Percentiles rank a stretch among this genome's conserved stretches.
Evolutionary conservation across 1,140 invertebrate species (phyloP).

Genomic region (Bilobella aurantiaca): DNA sequence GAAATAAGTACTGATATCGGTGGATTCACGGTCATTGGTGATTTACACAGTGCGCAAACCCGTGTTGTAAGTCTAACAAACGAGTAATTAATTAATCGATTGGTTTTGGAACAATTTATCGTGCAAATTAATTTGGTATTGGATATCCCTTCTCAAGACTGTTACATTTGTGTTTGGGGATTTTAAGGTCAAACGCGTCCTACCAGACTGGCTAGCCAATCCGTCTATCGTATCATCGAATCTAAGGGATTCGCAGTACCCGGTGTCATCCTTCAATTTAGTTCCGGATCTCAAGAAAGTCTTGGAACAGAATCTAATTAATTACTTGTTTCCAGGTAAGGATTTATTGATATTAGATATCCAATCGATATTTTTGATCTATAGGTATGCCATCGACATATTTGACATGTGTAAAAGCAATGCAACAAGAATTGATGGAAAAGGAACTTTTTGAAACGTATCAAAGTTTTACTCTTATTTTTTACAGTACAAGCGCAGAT

Average conservation of each 20-base stretch:
- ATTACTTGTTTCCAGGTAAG: slow-evolving; percentile 59
- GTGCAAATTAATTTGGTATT: slow-evolving; percentile 39
- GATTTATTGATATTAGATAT: background rate
- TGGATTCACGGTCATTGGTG: slow-evolving; percentile 30
- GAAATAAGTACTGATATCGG: slow-evolving; percentile 19
- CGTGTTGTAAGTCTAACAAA: slow-evolving; percentile 10
- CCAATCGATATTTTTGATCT: too few relatives aligned
- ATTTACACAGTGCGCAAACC: slow-evolving; percentile 15
- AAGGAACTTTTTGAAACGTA: too few relatives aligned
- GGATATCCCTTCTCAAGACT: slow-evolving; percentile 36
- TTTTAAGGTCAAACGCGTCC: slow-evolving; percentile 53
- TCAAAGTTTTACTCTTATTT: slow-evolving; percentile 9
- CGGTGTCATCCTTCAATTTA: slow-evolving; percentile 52
- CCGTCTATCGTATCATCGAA: slow-evolving; percentile 63
- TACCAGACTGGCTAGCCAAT: slow-evolving; percentile 76
- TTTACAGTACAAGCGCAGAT: slow-evolving; percentile 68
- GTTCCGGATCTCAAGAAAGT: slow-evolving; percentile 52
- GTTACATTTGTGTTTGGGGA: slow-evolving; percentile 26
- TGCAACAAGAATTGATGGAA: too few relatives aligned
- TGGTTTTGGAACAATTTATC: too few relatives aligned
- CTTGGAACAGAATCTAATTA: slow-evolving; percentile 61
- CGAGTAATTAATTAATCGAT: slow-evolving; percentile 36
- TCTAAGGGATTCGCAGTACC: slow-evolving; percentile 49
- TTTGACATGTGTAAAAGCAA: too few relatives aligned
- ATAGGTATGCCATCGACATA: too few relatives aligned